A percentile compares a stretch with the other conserved stretches of the same genome.
Conservation (phyloP, 2,113 vertebrate genomes). For the Menidia beryllina region DNA sequence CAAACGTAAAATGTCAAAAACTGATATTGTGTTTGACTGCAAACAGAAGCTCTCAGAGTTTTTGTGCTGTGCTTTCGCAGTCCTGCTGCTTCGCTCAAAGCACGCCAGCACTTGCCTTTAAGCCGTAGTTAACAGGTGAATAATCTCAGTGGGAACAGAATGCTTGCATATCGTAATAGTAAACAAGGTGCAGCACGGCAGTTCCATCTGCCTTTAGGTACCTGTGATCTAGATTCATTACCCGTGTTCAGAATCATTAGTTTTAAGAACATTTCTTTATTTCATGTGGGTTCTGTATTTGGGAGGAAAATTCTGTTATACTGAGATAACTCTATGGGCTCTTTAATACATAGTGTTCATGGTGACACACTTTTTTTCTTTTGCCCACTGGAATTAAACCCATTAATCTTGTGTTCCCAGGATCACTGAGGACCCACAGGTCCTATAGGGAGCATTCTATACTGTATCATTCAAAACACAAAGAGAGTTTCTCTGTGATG, state of each 20-base stretch:
- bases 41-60: neutral
- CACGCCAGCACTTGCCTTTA: neutral
- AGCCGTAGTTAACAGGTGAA: too few relatives aligned
- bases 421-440: neutral
- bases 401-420: slow-evolving; percentile 4
- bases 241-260: neutral
- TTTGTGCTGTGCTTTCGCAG: neutral
- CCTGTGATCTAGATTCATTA: neutral
- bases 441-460: too few relatives aligned
- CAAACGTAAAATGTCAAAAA: neutral
- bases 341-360: neutral
- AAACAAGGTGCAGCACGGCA: slow-evolving; percentile 37
- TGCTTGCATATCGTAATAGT: slow-evolving; percentile 7
- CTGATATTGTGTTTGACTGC: slow-evolving; percentile 2
- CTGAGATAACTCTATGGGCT: neutral
- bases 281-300: neutral
- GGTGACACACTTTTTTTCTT: neutral
- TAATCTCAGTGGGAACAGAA: too few relatives aligned
- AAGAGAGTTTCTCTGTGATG: too few relatives aligned
- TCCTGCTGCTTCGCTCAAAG: slow-evolving; percentile 9
- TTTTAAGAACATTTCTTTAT: slow-evolving; percentile 7
- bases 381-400: neutral
- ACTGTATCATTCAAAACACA: too few relatives aligned
- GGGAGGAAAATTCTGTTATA: neutral
- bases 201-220: slow-evolving; percentile 13